Conservation (phyloP, 2,888 invertebrate species). For the Stenotaenia linearis region DNA sequence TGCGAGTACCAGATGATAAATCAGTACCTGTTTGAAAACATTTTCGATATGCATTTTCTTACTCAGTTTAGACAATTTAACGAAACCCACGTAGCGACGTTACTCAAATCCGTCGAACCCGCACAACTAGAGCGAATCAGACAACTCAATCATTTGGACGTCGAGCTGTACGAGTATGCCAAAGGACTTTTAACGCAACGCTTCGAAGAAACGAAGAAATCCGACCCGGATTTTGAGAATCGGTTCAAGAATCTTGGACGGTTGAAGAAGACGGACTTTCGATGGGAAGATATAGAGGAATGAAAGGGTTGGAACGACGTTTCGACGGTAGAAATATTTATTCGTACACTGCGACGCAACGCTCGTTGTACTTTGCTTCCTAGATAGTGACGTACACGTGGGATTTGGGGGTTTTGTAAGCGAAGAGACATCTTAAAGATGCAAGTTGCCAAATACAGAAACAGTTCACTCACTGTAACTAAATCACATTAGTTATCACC, state of each 20-base stretch:
- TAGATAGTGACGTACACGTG: neutral
- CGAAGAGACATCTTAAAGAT: neutral
- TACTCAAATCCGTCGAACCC: conserved; percentile 67
- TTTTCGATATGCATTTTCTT: conserved; percentile 82
- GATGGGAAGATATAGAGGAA: conserved; percentile 31
- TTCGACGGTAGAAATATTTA: neutral
- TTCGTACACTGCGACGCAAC: neutral
- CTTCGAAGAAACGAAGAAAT: conserved; percentile 71
- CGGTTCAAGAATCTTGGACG: conserved; percentile 51
- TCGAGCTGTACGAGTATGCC: conserved; percentile 89
- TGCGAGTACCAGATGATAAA: conserved; percentile 86
- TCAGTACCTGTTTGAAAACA: conserved; percentile 90
- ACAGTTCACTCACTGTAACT: neutral
- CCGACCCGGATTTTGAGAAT: conserved; percentile 73
- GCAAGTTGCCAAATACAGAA: neutral
- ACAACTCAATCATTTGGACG: conserved; percentile 77
- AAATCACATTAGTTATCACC: neutral
- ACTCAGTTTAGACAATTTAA: conserved; percentile 90
- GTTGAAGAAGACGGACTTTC: conserved; percentile 28
- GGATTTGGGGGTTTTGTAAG: neutral
- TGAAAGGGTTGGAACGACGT: neutral
- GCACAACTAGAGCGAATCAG: conserved; percentile 70
- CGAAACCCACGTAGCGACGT: conserved; percentile 76
- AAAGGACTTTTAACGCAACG: conserved; percentile 71
- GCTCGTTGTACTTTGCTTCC: conserved; percentile 6